Base-by-base conservation (phyloP, 2,888 invertebrate genomes). In the Nomada hirtipes region DNA sequence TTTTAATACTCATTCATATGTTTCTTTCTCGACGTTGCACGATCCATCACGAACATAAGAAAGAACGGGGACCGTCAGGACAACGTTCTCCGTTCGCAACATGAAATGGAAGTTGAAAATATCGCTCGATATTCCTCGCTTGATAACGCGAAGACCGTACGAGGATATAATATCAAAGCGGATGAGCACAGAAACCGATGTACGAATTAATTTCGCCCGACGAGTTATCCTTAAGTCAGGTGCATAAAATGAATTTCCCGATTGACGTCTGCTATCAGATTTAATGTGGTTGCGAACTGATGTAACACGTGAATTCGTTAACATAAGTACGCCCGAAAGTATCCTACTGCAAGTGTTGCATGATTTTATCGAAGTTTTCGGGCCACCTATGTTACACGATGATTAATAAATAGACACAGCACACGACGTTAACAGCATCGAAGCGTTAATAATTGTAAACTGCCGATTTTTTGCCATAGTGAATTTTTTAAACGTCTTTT, bases 401-500 rank as follows among this genome's bases (percentile, higher is more conserved):
- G n/a, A 61, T 61, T 44, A 69, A 55, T n/a, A 26, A 77, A 65
- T 23, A 42, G 23, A 64, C 55, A 15, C 52, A 23, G 13, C 53
- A 26, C 36, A 63, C 64, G 60, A 73, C 55, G 63, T 67, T 72
- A 60, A 72, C 64, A 50, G 57, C 18, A 53, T 60, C 72, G 26
- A 71, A n/a, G 55, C 50, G 52, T 53, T 47, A 60, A 69, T 55
- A 26, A 69, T 11, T 60, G 26, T 68, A 68, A 81, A 83, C 81
- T 83, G 82, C 76, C 82, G 69, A 81, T 26, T 70, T 70, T 77
- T 76, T 81, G 75, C 77, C 82, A 73, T 69, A 82, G 61, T 64
- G 69, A 57, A 52, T 53, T 60, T 76, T 70, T 69, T 44, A 23
- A 72, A 73, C 26, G 61, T 71, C 70, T 42, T 52, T 68, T 67